These are phyloP conservation scores for Octodonta nipae DNA, from an alignment of 2,888 invertebrate genomes.

Conservation along the genomic window DNA sequence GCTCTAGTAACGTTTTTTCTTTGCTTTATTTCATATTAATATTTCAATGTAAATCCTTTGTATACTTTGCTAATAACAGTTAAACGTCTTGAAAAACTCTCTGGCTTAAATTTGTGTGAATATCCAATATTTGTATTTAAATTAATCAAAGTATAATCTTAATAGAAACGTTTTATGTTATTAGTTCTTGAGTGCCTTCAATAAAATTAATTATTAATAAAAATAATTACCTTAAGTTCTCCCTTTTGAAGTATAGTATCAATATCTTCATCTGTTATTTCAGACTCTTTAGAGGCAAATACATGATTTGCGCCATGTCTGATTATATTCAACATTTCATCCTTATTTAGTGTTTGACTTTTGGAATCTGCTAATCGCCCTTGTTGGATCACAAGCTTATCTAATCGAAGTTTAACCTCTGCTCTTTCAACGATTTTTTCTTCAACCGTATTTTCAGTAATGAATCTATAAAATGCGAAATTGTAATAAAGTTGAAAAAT, in stretches of 20 bases:
- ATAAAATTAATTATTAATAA: too few species aligned
- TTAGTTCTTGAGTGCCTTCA: too few species aligned
- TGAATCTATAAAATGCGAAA: slow-evolving; percentile 47
- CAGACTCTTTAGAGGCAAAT: slow-evolving; percentile 92
- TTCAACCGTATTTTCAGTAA: slow-evolving; percentile 97
- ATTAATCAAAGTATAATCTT: too few species aligned
- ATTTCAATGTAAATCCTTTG: too few species aligned
- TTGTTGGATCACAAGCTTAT: slow-evolving; percentile 95
- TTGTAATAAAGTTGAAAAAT: background rate
- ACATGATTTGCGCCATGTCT: slow-evolving; percentile 98
- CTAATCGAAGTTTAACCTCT: slow-evolving; percentile 88
- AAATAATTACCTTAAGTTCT: slow-evolving; percentile 54
- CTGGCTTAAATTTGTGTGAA: too few species aligned
- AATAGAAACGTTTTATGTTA: too few species aligned
- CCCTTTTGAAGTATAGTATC: slow-evolving; percentile 86
- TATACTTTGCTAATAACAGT: too few species aligned
- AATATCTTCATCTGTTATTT: slow-evolving; percentile 95
- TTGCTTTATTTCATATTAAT: too few species aligned
- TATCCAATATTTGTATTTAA: too few species aligned
- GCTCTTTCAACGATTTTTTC: slow-evolving; percentile 97
- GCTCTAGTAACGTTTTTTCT: too few species aligned
- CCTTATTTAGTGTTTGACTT: slow-evolving; percentile 82
- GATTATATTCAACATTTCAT: slow-evolving; percentile 98
- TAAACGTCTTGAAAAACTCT: too few species aligned
- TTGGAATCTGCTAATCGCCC: slow-evolving; percentile 85